phyloP scores from a whole-genome alignment of 1,140 invertebrate species.

The Periplaneta americana region DNA sequence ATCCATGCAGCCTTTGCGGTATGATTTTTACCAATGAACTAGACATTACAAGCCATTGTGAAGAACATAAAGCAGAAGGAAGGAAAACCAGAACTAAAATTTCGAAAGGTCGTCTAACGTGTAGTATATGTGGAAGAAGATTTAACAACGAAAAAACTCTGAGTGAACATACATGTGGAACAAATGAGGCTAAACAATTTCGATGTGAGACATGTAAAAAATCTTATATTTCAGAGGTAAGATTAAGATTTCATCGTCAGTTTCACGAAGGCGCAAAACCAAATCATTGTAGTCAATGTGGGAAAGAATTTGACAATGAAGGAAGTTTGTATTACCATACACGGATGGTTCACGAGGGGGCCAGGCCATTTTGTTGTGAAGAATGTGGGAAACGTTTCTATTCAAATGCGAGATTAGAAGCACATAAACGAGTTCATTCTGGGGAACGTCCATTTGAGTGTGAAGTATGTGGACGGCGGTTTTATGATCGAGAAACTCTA shows the following conservation, averaged over 20 bases:
- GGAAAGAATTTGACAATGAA: conserved; percentile 14
- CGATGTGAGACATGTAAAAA: conserved; percentile 4
- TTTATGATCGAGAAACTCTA: conserved; percentile 12
- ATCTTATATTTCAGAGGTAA: neutral
- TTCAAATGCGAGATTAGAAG: neutral
- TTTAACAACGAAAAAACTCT: conserved; percentile 12
- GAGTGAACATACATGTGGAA: conserved; percentile 2
- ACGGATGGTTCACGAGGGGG: conserved; percentile 11
- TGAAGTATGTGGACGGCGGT: conserved; percentile 12
- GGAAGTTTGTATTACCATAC: conserved; percentile 8
- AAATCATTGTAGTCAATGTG: conserved; percentile 6
- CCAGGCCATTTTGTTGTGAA: neutral
- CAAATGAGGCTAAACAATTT: neutral
- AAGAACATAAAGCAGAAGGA: neutral
- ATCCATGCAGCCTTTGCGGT: conserved; percentile 4
- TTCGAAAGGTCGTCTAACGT: neutral
- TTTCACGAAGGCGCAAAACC: conserved; percentile 8
- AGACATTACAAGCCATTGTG: neutral
- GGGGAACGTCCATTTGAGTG: conserved; percentile 17
- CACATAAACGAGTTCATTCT: conserved; percentile 14
- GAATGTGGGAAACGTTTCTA: conserved; percentile 9
- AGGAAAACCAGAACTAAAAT: neutral
- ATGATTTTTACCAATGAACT: neutral
- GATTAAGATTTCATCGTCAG: conserved; percentile 7
- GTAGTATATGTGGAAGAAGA: conserved; percentile 1